Base-by-base conservation (phyloP, 2,797 vertebrate species). In the Ctenopoma kingsleyae region DNA sequence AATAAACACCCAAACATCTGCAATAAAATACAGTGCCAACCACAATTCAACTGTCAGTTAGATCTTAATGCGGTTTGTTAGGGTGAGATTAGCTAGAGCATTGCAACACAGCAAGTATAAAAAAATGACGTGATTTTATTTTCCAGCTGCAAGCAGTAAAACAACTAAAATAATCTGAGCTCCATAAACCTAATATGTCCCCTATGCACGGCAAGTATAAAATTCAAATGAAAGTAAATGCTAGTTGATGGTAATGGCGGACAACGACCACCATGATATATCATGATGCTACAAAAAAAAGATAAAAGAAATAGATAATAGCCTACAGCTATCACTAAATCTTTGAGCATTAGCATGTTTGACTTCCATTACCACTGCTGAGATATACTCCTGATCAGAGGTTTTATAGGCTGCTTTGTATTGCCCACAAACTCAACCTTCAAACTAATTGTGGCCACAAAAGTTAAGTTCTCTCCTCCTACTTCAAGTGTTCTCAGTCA, bases 401-500 rank as follows among this genome's bases (percentile, higher is more conserved):
- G 41, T 72, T 60, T 81, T 25, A 47, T 57, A 75, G 63, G 57
- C 60, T 55, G 63, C 30, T 71, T 68, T 22, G 61, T 76, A 22
- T 75, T 57, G 57, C 47, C 53, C 11, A 57, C 43, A 70, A 54
- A 80, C 77, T 80, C 66, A 72, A 61, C 67, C 55, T 61, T 54
- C 59, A 74, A 65, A 79, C 76, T 83, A 88, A 86, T 85, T 85
- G 70, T 74, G 41, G 44, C 60, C 59, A 53, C 50, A 27, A 62
- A 78, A 30, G 17, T 79, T 68, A 50, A 53, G 13, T 73, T 81
- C 70, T 81, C 63, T 71, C 4, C 32, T 20, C 3, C 1, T 32
- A 67, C n/a, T 63, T 43, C 20, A 47, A 6, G 5, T 43, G 15
- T 38, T 38, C 10, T 13, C 12, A 38, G 15, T 17, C 38, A 40